Base-by-base conservation (phyloP, 1,140 invertebrate genomes). In the Sycobia sp. region DNA sequence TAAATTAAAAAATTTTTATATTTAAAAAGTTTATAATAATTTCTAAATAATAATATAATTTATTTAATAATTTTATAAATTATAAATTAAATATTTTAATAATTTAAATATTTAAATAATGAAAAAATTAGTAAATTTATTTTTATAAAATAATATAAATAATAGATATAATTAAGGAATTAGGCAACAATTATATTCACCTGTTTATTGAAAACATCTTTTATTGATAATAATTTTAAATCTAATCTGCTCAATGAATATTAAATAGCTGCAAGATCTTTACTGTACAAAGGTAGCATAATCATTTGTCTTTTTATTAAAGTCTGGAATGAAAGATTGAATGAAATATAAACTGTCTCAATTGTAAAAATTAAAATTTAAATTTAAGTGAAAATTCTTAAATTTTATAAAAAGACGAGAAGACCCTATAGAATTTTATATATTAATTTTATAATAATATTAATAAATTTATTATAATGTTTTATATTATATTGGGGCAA, bases 141-240 rank as follows among this genome's bases (percentile, higher is more conserved):
- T 72, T 68, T 68, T 73, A 71, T 63, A 63, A 59, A 57, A 68
- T 64, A 68, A 66, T 64, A 68, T 61, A 63, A 64, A 67, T 71
- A 63, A 69, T 64, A 69, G 71, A 73, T 84, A 77, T 76, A 63
- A 67, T 76, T 79, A 84, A 87, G 79, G 81, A 88, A 88, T 80
- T 88, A 73, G 82, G 82, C 86, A 88, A 87, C 82, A 76, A 60
- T 73, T 76, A 79, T 84, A 82, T 85, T 84, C 82, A 85, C 81
- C 82, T 89, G 86, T 89, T 89, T 89, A 89, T 72, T 84, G 89
- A 89, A 90, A 89, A 89, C 86, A 88, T 89, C 78, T 84, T 82
- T 84, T 85, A 81, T 83, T 79, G 84, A 75, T 44, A 3, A 78
- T 81, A 79, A 84, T 88, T 78, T 82, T 83, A 86, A 79, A 80